Percentiles rank a stretch among this genome's conserved stretches.
Conservation (phyloP, 1,140 invertebrate genomes). For the Drosophila biarmipes region DNA sequence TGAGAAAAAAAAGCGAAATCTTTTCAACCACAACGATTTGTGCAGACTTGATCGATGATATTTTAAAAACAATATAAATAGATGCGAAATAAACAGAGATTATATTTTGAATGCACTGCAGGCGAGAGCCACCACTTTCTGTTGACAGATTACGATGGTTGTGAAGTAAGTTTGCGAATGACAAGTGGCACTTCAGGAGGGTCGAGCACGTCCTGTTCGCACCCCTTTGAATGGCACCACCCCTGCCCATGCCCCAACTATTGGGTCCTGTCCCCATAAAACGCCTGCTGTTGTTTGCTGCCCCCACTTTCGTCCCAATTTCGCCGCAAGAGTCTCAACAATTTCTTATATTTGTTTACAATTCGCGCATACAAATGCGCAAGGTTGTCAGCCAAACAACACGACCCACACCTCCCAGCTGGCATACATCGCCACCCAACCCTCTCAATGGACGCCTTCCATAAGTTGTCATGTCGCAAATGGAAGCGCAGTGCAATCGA, state of each 20-base stretch:
- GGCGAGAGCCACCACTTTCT: slow-evolving; percentile 21
- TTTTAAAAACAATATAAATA: slow-evolving; percentile 26
- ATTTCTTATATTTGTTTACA: slow-evolving; percentile 79
- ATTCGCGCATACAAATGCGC: slow-evolving; percentile 73
- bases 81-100: slow-evolving; percentile 12
- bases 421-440: background rate
- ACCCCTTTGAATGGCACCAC: slow-evolving; percentile 7
- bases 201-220: slow-evolving; percentile 15
- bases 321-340: slow-evolving; percentile 40
- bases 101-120: slow-evolving; percentile 22
- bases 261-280: background rate
- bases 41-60: slow-evolving; percentile 6
- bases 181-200: slow-evolving; percentile 47
- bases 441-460: slow-evolving; percentile 20
- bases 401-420: slow-evolving; percentile 6
- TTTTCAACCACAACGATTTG: slow-evolving; percentile 8
- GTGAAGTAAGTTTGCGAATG: slow-evolving; percentile 47
- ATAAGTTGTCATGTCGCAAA: slow-evolving; percentile 65
- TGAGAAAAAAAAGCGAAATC: background rate
- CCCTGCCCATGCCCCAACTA: background rate
- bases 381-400: slow-evolving; percentile 31
- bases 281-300: slow-evolving; percentile 28
- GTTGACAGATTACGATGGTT: slow-evolving; percentile 38
- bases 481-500: slow-evolving; percentile 68
- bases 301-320: slow-evolving; percentile 37